phyloP scores from a whole-genome alignment of 2,888 invertebrate species.

The Phymatocera aterrima region DNA sequence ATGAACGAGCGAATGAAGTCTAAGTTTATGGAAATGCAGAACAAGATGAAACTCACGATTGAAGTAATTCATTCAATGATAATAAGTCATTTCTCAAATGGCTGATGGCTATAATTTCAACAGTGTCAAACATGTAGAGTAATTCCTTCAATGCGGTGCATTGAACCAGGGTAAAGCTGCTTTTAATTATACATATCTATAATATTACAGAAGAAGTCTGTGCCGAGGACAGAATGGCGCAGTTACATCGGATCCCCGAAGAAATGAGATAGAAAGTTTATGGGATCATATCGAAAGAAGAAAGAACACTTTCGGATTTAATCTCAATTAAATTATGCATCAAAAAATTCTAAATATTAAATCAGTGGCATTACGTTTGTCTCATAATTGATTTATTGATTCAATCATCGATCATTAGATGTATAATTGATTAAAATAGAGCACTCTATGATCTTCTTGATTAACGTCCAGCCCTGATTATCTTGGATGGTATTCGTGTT shows the following conservation, averaged over 20 bases:
- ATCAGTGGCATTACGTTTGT: too few relatives aligned
- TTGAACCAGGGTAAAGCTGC: background rate
- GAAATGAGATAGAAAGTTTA: too few relatives aligned
- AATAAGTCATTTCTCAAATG: too few relatives aligned
- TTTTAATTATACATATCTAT: background rate
- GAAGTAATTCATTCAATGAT: background rate
- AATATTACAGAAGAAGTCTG: background rate
- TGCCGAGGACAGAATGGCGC: background rate
- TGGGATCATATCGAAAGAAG: background rate
- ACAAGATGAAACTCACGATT: constrained; percentile 29
- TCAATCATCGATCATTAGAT: background rate
- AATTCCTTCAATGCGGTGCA: background rate
- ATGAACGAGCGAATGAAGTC: constrained; percentile 25
- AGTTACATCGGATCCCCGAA: background rate
- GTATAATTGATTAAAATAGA: background rate
- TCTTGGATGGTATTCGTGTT: background rate
- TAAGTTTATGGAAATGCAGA: constrained; percentile 26
- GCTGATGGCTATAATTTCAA: too few relatives aligned
- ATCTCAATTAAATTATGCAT: background rate
- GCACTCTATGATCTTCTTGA: background rate
- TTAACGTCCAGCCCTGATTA: background rate
- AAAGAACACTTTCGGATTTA: background rate
- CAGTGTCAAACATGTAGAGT: background rate
- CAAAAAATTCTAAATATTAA: background rate
- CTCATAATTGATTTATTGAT: background rate